A percentile compares a stretch with the other conserved stretches of the same genome.
Evolutionary conservation across 2,113 vertebrate genomes (phyloP).

Genomic region (Pitta sordida): DNA sequence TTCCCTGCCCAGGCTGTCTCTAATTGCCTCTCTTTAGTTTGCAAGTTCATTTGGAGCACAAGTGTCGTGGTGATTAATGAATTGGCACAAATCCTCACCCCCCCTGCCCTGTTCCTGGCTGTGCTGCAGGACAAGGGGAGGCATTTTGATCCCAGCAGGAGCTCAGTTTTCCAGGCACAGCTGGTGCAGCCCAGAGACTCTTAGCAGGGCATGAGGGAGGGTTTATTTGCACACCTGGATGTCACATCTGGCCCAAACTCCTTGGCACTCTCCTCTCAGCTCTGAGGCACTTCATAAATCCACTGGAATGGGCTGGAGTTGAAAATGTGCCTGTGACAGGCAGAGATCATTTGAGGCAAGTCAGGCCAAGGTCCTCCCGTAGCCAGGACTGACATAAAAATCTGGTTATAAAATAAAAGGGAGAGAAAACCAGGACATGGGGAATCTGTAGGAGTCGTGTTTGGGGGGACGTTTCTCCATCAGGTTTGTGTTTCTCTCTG

Average conservation of each 20-base stretch:
- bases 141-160: not conserved
- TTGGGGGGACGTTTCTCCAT: not conserved
- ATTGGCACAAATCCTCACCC: not conserved
- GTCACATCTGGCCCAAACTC: not conserved
- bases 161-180: not conserved
- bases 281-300: not conserved
- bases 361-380: not conserved
- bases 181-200: not conserved
- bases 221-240: slow-evolving; percentile 5
- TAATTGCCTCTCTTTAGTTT: not conserved
- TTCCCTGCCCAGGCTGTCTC: not conserved
- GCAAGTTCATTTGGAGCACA: not conserved
- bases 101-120: not conserved
- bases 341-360: not conserved
- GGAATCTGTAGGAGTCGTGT: accelerated
- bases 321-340: not conserved
- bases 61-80: not conserved
- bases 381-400: not conserved
- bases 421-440: not conserved
- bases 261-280: not conserved
- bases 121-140: not conserved
- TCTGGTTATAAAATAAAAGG: not conserved
- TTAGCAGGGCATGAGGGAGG: not conserved
- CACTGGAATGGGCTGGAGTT: not conserved
- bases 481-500: slow-evolving; percentile 4